Evolutionary conservation across 1,140 invertebrate species (phyloP), one percentile per base, ranked within the genome.

Genomic region (Varroa destructor): DNA sequence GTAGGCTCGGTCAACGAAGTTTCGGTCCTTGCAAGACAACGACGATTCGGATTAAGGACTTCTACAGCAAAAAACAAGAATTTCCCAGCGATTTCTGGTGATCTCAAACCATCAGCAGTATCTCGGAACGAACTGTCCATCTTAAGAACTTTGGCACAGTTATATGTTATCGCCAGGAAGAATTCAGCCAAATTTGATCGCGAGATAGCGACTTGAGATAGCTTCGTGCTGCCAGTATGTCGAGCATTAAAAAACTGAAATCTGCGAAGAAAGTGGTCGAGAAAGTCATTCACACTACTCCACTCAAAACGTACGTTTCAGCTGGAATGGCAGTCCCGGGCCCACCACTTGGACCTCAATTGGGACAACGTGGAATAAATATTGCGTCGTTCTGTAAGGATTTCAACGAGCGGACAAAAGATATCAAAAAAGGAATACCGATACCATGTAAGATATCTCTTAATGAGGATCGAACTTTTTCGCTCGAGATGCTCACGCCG

Each of bases 381-480:
- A 96, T 99, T 76, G 87, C 89, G 64, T 86, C 87, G 67, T 99
- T 99, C 82, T 94, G 92, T 78, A 98, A 99, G 82, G 96, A 99
- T 75, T 99, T 99, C 76, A 99, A 99, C 82, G 88, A 91, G 77
- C 87, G 84, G 78, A 99, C 96, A 1, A 88, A 87, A 72, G 84
- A 96, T 76, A 88, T 94, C 40, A 97, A 93, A 79, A 86, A 88
- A 79, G 96, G 95, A 36, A 87, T 95, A 74, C 93, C 93, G 8
- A 76, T 98, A 67, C 93, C 93, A 1, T 87, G 85, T 72, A 83
- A 86, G 76, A 85, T 95, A 8, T 83, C 81, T 71, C 85, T 95
- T 0, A 91, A 91, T 75, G 80, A 90, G 14, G 94, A 99, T 80
- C 82, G 92, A 76, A 88, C 85, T 73, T 97, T 92, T 79, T 84